Evolutionary conservation across 2,113 vertebrate genomes (phyloP), one percentile per base, ranked within the genome.

Genomic region (Corynorhinus townsendii): DNA sequence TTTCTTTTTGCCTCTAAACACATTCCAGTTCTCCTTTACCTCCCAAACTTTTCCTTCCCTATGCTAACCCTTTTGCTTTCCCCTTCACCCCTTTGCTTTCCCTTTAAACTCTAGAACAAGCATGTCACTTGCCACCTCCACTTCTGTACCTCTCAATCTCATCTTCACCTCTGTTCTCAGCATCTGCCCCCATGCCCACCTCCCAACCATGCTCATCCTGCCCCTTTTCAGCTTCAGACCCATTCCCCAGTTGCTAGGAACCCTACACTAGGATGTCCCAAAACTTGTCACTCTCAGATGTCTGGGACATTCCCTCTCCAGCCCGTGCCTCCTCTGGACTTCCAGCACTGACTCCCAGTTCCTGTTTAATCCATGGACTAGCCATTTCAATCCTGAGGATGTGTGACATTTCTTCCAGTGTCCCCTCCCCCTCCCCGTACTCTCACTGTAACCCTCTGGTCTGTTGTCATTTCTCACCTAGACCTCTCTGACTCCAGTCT

Each of bases 131-230:
- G 35, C 28, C 47, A 35, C 49, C 15, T 69, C 19, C 22, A 24
- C 66, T 16, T 33, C 19, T 10, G 33, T 10, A 9, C 30, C 19
- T 76, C 49, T 15, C 72, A 9, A n/a, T 11, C 24, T 30, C 62
- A n/a, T 14, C 6, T 26, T 26, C 38, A 40, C 16, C 24, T 6
- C 66, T 38, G 14, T 59, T 49, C 88, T 40, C 45, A 79, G 83
- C 84, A 49, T 19, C 59, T 66, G 52, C 24, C 49, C 66, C 75
- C 75, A 54, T 7, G 30, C 24, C 20, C 0, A 16, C n/a, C 43
- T 22, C 14, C 0, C 0, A 12, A 3, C 7, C 76, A 80, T 87
- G 56, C 49, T 71, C 38, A 45, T 22, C 0, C 10, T 77, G 43
- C 62, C 47, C 43, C 54, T 49, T 52, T 83, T 82, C 43, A 77